Conservation (phyloP, 2,888 invertebrate species). For the Drosophila colorata region DNA sequence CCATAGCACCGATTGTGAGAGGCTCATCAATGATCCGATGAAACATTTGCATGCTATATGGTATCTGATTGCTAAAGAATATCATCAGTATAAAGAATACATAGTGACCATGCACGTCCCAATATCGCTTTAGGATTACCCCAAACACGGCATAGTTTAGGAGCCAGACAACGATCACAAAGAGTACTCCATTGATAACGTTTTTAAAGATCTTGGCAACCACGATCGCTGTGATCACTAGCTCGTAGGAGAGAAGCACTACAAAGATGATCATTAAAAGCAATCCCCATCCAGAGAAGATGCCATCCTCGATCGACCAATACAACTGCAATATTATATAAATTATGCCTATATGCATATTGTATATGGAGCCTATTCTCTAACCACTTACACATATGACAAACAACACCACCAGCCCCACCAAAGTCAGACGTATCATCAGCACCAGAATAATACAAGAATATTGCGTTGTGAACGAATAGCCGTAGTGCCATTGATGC, state of each 20-base stretch:
- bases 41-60: conserved; percentile 64
- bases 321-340: conserved; percentile 27
- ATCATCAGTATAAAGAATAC: conserved; percentile 52
- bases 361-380: too few relatives aligned
- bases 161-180: conserved; percentile 66
- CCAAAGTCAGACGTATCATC: conserved; percentile 57
- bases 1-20: background rate
- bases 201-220: conserved; percentile 56
- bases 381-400: conserved; percentile 52
- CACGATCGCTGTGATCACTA: conserved; percentile 67
- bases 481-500: conserved; percentile 79
- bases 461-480: conserved; percentile 59
- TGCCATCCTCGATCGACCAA: conserved; percentile 39
- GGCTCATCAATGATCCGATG: conserved; percentile 33
- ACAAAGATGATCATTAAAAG: conserved; percentile 47
- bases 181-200: conserved; percentile 59
- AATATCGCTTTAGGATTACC: conserved; percentile 55
- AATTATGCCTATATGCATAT: background rate
- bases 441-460: conserved; percentile 59
- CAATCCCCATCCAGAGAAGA: conserved; percentile 12
- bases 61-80: conserved; percentile 73
- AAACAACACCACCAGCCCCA: conserved; percentile 52
- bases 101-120: conserved; percentile 44
- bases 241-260: conserved; percentile 52
- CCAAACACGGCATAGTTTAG: conserved; percentile 70